Evolutionary conservation across 2,113 vertebrate species (phyloP), one percentile per base, ranked within the genome.

Genomic region (Lepus timidus): DNA sequence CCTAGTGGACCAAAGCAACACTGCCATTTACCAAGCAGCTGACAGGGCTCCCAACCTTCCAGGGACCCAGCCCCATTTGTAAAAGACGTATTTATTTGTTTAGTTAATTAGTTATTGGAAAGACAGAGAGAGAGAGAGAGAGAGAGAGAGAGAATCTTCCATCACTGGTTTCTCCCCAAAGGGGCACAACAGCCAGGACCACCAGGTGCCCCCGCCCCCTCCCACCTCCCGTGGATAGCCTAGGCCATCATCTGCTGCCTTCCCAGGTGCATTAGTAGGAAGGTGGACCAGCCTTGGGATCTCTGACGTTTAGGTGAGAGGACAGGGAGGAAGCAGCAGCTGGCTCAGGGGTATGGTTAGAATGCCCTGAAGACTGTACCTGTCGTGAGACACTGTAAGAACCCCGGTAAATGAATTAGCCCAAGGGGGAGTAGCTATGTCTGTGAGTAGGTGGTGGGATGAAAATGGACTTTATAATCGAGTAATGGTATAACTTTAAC

Each of bases 391-490:
- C 9, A 86, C 58, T 52, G 0, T 29, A 62, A 92, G 81, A 75
- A 27, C 14, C 29, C 39, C 58, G 67, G 44, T 84, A 58, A 81
- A 90, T 1, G 1, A 20, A 81, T 76, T 39, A 81, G 64, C 73
- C 31, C 61, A 20, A 33, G 36, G 39, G 65, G 64, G 20, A 65
- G 23, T 74, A 33, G 79, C 3, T 1, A 0, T 68, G 55, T 2
- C 23, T 87, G 8, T 55, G 19, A 36, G 19, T 44, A 4, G 11
- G 29, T 86, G 67, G 61, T 12, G 90, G 62, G 75, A 85, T 68
- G 44, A 81, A 76, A 85, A 39, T 19, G 86, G 64, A 93, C 44
- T 88, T 92, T 88, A 87, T 39, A 85, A 88, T 85, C n/a, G 84
- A 86, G 81, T 67, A 44, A 71, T 64, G 51, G 31, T 74, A 10